These are phyloP conservation scores for Motacilla alba DNA, from an alignment of 2,113 vertebrate genomes.

Conservation along the genomic window DNA sequence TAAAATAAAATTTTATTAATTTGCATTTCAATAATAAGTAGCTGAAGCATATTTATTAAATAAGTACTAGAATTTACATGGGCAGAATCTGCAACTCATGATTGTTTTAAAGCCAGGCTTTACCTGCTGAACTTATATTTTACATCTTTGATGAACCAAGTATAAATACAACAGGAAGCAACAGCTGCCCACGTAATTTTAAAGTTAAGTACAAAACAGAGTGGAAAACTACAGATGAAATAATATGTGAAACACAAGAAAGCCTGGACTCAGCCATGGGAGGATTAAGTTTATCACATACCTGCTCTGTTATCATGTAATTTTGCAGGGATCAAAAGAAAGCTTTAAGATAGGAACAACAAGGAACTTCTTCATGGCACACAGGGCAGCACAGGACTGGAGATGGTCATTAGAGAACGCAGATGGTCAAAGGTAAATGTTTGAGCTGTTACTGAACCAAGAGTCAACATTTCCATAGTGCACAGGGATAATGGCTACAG, in stretches of 20 bases:
- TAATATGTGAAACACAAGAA: neutral
- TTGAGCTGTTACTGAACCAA: neutral
- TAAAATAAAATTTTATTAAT: neutral
- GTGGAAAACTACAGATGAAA: neutral
- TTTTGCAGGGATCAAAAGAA: neutral
- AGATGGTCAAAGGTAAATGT: neutral
- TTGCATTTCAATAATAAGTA: neutral
- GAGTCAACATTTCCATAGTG: neutral
- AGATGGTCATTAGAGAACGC: neutral
- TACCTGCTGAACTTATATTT: neutral
- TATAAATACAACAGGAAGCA: neutral
- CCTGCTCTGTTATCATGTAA: neutral
- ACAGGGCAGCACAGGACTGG: neutral
- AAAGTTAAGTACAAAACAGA: neutral
- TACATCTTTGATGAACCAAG: neutral
- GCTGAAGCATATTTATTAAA: neutral
- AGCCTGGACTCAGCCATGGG: neutral
- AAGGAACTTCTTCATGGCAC: neutral
- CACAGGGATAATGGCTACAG: neutral
- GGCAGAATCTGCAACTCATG: neutral
- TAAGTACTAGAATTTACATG: neutral
- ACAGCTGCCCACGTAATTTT: neutral
- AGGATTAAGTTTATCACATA: neutral
- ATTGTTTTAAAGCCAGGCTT: neutral
- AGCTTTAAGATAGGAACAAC: neutral